Percentiles rank a stretch among this genome's conserved stretches.
These are phyloP conservation scores for Fragum whitleyi DNA, from an alignment of 2,888 invertebrate species.

Conservation along the genomic window DNA sequence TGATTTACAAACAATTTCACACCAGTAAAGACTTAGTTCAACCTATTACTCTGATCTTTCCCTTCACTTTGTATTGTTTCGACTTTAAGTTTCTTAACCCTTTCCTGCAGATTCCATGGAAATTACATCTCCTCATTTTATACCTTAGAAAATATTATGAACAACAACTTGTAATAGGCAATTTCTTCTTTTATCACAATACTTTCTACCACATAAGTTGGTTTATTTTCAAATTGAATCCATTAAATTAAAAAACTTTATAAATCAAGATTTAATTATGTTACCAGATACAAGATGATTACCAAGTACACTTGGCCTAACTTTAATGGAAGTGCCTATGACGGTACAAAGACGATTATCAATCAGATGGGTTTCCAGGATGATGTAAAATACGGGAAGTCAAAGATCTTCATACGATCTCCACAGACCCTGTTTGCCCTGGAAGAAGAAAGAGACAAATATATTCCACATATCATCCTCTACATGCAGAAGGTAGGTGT, in stretches of 20 bases:
- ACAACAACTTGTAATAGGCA: background rate
- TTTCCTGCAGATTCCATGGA: background rate
- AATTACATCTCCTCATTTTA: too few species aligned
- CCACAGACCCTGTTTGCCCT: slow-evolving; percentile 95
- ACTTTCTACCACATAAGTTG: background rate
- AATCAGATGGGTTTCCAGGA: slow-evolving; percentile 91
- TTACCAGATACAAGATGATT: slow-evolving; percentile 96
- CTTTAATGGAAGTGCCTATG: slow-evolving; percentile 91
- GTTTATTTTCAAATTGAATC: too few species aligned
- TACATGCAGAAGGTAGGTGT: slow-evolving; percentile 94
- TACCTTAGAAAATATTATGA: background rate
- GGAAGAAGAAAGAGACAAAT: slow-evolving; percentile 93
- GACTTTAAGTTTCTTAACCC: too few species aligned
- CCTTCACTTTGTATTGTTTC: too few species aligned
- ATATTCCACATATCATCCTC: slow-evolving; percentile 96
- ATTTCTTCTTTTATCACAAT: background rate
- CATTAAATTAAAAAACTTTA: too few species aligned
- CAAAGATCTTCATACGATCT: slow-evolving; percentile 97
- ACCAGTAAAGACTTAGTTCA: too few species aligned
- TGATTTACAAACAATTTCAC: too few species aligned
- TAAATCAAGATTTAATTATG: too few species aligned
- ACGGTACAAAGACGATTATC: slow-evolving; percentile 94
- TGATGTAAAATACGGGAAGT: slow-evolving; percentile 97
- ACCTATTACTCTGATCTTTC: too few species aligned
- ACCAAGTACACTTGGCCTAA: slow-evolving; percentile 98